A percentile compares a stretch with the other conserved stretches of the same genome.
Conservation (phyloP, 2,797 vertebrate species). For the Myripristis murdjan region DNA sequence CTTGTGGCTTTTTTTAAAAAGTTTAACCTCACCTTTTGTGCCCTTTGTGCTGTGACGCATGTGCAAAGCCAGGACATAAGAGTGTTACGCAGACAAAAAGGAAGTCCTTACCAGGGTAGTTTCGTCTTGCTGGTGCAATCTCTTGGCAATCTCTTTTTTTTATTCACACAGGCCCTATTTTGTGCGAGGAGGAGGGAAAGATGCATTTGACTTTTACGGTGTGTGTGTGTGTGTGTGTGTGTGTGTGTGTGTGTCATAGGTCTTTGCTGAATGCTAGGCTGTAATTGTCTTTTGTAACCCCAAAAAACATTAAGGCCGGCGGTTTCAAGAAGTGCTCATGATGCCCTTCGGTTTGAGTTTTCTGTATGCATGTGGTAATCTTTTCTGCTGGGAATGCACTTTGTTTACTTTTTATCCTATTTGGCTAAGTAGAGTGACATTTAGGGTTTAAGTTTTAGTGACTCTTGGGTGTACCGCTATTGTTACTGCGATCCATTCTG, state of each 20-base stretch:
- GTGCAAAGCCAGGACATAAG: too few relatives aligned
- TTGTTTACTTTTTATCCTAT: constrained; percentile 39
- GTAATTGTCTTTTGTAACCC: constrained; percentile 23
- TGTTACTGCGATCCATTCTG: constrained; percentile 13
- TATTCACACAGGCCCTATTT: too few relatives aligned
- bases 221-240: not conserved
- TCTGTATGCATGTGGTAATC: constrained; percentile 10
- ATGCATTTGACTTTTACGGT: not conserved
- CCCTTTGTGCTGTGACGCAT: too few relatives aligned
- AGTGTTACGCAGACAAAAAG: too few relatives aligned
- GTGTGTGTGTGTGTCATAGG: not conserved
- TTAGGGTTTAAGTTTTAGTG: constrained; percentile 21
- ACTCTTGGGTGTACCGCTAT: constrained; percentile 20
- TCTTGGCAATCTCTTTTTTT: too few relatives aligned
- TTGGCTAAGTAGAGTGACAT: constrained; percentile 32
- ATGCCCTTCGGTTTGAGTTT: constrained; percentile 21
- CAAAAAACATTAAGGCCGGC: constrained; percentile 18
- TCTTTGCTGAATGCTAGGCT: constrained; percentile 14
- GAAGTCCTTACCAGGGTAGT: too few relatives aligned
- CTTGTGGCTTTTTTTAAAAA: too few relatives aligned
- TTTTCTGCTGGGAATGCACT: constrained; percentile 39
- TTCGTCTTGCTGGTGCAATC: too few relatives aligned
- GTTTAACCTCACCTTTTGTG: not conserved
- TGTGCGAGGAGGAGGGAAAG: not conserved
- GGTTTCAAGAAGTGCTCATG: constrained; percentile 22